Base-by-base conservation (phyloP, 2,888 invertebrate genomes). In the Lissonota sp. region DNA sequence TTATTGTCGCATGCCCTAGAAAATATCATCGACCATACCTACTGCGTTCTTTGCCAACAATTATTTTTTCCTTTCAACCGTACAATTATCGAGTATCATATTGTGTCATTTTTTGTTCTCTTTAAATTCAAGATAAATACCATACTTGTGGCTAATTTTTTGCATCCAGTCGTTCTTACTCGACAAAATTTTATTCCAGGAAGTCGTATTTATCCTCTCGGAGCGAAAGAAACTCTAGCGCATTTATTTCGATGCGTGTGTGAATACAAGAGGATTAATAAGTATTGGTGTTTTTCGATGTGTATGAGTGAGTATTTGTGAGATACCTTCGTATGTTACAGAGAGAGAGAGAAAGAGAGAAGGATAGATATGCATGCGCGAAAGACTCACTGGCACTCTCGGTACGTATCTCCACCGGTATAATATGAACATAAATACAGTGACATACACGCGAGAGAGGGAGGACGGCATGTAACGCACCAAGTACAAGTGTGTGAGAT, bases 401-500 rank as follows among this genome's bases (percentile, higher is more conserved):
- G 49, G 53, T 67, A 55, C 72, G 76, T 80, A 76, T 80, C 76
- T 80, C 71, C 40, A 67, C 44, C 72, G 44, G 80, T 76, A 80
- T 80, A 76, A 80, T 76, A 80, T 72, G 76, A 67, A 49, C 76
- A 76, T 80, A 80, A 80, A 80, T 80, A 80, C 76, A 76, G 71
- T 76, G 80, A 80, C 76, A 72, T 51, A 63, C 51, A 63, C 26
- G 26, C 55, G 53, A 53, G 53, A 12, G 57, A 55, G 55, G 62
- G 42, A 62, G 46, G 71, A 69, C 42, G 67, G 66, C 57, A 44
- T 70, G 55, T 74, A 81, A 75, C 64, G 79, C 78, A 53, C 57
- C 26, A 53, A 55, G 57, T 57, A 46, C 55, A 51, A 70, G 70
- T 71, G 70, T 71, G 64, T 39, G 3, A 26, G 67, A 53, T 67